Percentiles rank a stretch among this genome's conserved stretches.
Evolutionary conservation across 2,797 vertebrate genomes (phyloP).

Genomic region (Gadopsis marmoratus): DNA sequence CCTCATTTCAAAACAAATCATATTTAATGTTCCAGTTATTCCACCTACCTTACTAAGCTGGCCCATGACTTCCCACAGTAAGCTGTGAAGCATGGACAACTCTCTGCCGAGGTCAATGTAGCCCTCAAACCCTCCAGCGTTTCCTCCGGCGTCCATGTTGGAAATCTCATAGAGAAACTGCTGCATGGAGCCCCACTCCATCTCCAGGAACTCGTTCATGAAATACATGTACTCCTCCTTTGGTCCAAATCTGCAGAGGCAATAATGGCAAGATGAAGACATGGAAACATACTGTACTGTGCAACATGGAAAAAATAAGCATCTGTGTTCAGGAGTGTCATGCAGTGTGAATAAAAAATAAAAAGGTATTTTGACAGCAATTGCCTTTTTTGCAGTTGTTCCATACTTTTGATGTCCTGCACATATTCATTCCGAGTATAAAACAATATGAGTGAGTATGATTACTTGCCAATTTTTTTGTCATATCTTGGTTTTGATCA

Average conservation of each 20-base stretch:
- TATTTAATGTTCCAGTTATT: slow-evolving; percentile 15
- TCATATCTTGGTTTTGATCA: background rate
- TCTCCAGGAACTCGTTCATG: slow-evolving; percentile 98
- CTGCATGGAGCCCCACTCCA: slow-evolving; percentile 98
- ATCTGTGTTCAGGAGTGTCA: background rate
- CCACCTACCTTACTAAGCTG: slow-evolving; percentile 93
- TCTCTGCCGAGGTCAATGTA: slow-evolving; percentile 98
- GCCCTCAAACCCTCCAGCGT: slow-evolving; percentile 95
- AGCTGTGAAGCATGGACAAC: slow-evolving; percentile 94
- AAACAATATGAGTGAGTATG: background rate
- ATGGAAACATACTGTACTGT: background rate
- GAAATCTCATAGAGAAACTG: slow-evolving; percentile 99
- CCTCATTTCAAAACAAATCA: slow-evolving; percentile 3
- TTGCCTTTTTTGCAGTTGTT: background rate
- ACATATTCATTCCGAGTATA: background rate
- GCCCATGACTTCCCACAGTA: slow-evolving; percentile 97
- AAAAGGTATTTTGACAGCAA: background rate
- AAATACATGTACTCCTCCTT: slow-evolving; percentile 97
- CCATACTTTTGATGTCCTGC: background rate
- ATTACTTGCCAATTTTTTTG: background rate
- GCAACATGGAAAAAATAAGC: too few relatives aligned
- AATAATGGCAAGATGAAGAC: slow-evolving; percentile 40
- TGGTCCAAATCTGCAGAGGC: slow-evolving; percentile 90
- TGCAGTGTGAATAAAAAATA: background rate
- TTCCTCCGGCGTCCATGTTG: slow-evolving; percentile 94